Conservation (phyloP, 2,113 vertebrate species). For the Pantherophis guttatus region DNA sequence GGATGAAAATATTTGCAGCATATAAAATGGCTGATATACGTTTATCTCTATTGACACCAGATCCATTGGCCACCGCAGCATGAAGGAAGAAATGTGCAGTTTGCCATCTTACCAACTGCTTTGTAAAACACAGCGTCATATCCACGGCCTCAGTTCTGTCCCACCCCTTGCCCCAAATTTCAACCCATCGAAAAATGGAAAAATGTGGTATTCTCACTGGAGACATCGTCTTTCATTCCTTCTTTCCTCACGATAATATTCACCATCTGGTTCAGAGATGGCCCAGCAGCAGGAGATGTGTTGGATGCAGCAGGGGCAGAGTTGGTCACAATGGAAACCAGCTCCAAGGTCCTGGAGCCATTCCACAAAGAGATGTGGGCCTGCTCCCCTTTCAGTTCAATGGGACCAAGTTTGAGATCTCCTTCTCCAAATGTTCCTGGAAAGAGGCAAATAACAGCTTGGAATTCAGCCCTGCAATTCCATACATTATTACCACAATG, state of each 20-base stretch:
- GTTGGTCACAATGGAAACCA: neutral
- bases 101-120: neutral
- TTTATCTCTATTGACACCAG: neutral
- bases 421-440: constrained; percentile 22
- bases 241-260: neutral
- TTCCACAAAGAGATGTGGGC: neutral
- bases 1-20: neutral
- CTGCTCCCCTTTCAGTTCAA: neutral
- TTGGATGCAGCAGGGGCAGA: neutral
- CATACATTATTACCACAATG: neutral
- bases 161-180: neutral
- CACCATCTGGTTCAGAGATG: rapidly evolving
- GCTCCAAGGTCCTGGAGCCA: too few species aligned
- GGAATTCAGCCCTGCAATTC: neutral
- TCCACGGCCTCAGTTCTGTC: neutral
- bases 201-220: neutral
- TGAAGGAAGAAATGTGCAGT: neutral
- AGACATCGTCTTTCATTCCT: neutral
- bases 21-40: neutral
- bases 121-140: neutral
- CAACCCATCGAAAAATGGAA: neutral
- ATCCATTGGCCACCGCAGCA: neutral
- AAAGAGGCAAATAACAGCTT: neutral
- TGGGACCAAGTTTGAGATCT: rapidly evolving
- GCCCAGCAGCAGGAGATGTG: rapidly evolving